Base-by-base conservation (phyloP, 92 coral and sea anemone genomes). In the Actinernus sp. region DNA sequence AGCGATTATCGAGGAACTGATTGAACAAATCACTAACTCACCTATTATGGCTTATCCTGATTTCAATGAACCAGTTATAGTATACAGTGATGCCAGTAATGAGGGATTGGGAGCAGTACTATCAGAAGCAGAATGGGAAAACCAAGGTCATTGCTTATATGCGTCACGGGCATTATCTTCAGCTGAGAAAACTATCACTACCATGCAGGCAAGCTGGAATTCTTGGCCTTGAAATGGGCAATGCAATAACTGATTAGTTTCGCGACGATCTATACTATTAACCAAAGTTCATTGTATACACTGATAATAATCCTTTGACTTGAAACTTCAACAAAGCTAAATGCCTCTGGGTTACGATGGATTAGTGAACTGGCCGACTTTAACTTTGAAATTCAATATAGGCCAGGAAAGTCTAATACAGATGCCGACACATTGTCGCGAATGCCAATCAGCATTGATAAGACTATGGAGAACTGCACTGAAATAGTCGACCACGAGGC, bases 271-370 rank as follows among this genome's bases (percentile, higher is more conserved):
- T 62, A 28, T 74, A 66, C 23, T 51, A 49, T 2, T 66, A 62
- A 31, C 53, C 47, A 37, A 29, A 26, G 49, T 68, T 68, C 49
- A 68, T 37, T 20, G 72, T 66, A 19, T 66, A 32, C 50, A 66
- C 74, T 23, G 74, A 66, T 48, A 50, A 66, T 22, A 66, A 68
- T 39, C 75, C 64, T 12, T 23, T 77, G 52, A 77, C 84, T 8
- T 80, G 61, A 70, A 23, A 71, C 80, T 26, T 32, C 85, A 38
- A 80, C 80, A 32, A 80, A 80, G 61, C 49, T 80, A 34, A 60
- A 71, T 63, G 80, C 77, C 31, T 40, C 80, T 38, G 79, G 87
- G 17, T 67, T 47, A 6, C 73, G 80, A 10, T 80, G 74, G 87
- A 68, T 72, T 39, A 58, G 49, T 40, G 87, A 81, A 50, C 40